Conservation (phyloP, 2,113 vertebrate genomes). For the rabbit (Oryctolagus cuniculus) region mOryCun1.1 NC_091441.1:77181501-77182000, state of each 20-base stretch:
- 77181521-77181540: background rate
- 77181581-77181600: background rate
- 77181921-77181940: background rate
- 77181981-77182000: background rate
- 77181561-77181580: background rate
- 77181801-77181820: background rate
- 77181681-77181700: background rate
- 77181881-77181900: constrained; percentile 15
- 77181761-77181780: background rate
- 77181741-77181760: background rate
- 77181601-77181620: too few species aligned
- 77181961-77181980: background rate
- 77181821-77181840: background rate
- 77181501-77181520: too few species aligned
- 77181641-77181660: background rate
- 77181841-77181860: background rate
- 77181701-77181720: background rate
- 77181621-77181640: background rate
- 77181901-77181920: background rate
- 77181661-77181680: background rate
- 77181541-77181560: background rate
- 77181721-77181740: background rate
- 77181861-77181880: background rate
- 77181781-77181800: background rate
- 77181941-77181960: background rate